Percentiles rank a stretch among this genome's conserved stretches.
These are phyloP conservation scores for Haemorhous mexicanus DNA, from an alignment of 2,113 vertebrate species.

Conservation along the genomic window DNA sequence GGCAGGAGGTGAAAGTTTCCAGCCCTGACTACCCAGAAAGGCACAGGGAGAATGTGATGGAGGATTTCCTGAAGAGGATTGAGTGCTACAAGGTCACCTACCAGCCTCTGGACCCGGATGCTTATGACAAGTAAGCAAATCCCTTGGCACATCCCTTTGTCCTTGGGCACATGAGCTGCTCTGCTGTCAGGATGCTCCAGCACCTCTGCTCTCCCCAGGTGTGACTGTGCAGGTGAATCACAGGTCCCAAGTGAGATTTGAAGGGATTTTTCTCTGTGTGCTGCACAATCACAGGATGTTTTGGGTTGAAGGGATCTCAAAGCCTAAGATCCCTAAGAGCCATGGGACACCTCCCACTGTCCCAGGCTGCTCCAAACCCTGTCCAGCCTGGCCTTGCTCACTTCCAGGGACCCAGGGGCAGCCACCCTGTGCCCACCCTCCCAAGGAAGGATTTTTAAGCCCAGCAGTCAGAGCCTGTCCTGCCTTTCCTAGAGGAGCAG, in stretches of 20 bases:
- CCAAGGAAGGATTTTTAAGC: neutral
- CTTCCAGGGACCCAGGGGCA: neutral
- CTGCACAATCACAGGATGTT: neutral
- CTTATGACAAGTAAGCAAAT: constrained; percentile 88
- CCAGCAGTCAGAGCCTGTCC: neutral
- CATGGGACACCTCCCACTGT: accelerated
- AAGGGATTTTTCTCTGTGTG: neutral
- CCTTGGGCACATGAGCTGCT: neutral
- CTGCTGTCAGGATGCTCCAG: neutral
- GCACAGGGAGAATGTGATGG: constrained; percentile 93
- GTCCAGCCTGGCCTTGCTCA: accelerated
- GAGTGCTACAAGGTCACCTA: constrained; percentile 98
- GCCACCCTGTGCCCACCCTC: neutral
- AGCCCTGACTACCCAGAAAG: constrained; percentile 95
- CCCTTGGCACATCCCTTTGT: neutral
- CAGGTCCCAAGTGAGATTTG: neutral
- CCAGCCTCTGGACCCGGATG: constrained; percentile 89
- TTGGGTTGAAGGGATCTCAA: neutral
- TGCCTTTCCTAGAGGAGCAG: neutral
- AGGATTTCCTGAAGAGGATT: constrained; percentile 95
- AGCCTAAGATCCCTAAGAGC: neutral
- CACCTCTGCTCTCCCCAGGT: neutral
- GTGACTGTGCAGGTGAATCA: neutral
- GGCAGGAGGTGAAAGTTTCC: constrained; percentile 95
- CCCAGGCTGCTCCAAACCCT: neutral